A percentile compares a stretch with the other conserved stretches of the same genome.
Conservation (phyloP, 2,113 vertebrate genomes). For the Patagioenas fasciata region DNA sequence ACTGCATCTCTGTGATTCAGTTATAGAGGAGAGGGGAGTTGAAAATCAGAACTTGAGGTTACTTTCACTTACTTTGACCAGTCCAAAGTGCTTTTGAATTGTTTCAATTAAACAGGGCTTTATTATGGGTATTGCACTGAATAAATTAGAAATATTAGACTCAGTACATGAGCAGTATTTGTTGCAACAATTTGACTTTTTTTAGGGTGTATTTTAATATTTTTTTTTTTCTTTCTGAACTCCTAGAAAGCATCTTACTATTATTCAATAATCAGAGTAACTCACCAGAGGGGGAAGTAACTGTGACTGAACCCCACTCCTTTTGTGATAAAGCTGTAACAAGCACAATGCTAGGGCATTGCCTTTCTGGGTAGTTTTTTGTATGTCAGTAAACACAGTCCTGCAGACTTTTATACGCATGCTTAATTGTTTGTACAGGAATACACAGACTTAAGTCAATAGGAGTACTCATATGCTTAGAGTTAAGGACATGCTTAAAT, state of each 20-base stretch:
- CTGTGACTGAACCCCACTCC: background rate
- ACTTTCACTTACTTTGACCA: background rate
- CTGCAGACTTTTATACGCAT: background rate
- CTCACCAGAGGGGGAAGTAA: background rate
- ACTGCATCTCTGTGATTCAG: background rate
- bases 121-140: background rate
- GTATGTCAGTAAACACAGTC: background rate
- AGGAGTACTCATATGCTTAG: background rate
- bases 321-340: background rate
- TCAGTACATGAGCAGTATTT: background rate
- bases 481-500: conserved; percentile 9
- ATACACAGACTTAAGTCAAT: background rate
- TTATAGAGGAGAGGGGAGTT: background rate
- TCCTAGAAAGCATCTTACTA: background rate
- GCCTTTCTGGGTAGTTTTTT: background rate
- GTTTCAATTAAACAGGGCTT: background rate
- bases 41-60: background rate
- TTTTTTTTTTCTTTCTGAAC: background rate
- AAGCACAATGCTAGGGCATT: background rate
- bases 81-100: background rate
- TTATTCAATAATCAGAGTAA: too few relatives aligned
- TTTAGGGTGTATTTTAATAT: accelerated
- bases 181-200: background rate
- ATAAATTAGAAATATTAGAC: background rate
- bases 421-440: background rate